Evolutionary conservation across 2,797 vertebrate species (phyloP), one percentile per base, ranked within the genome.

Genomic region (Enteromius viviparus): DNA sequence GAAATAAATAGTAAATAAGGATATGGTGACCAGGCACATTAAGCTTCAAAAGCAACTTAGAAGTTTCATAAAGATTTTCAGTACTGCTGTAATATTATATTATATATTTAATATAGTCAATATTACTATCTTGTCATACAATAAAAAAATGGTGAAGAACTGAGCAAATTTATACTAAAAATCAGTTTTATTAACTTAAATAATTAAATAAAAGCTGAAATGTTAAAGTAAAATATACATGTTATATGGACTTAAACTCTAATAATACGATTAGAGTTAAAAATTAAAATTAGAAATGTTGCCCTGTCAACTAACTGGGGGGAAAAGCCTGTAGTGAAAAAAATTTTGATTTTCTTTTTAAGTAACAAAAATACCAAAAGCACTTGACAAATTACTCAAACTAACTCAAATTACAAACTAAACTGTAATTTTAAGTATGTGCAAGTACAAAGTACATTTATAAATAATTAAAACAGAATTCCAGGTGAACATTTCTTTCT

Each of bases 391-490:
- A 53, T 53, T 3, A 53, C 7, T 53, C 0, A 66, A 37, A 6
- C 32, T 2, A 34, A 19, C 6, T 55, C 8, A 55, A n/a, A n/a
- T 5, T 49, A 17, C 15, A 49, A 49, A 5, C 47, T n/a, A 53
- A 40, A 40, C 37, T 40, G 37, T 40, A 40, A 40, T 40, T 40
- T 40, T 37, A 37, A 37, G 45, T 14, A 49, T 49, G 47, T 17
- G 14, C 14, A 49, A 49, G 15, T 14, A 49, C 4, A 49, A 15
- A 17, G 2, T 23, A 34, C 49, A 3, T 49, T 64, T 64, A 32
- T 78, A 32, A 78, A 78, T 65, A 77, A 64, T 47, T 47, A 42
- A 65, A 15, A 26, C 37, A 29, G 34, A 29, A 47, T n/a, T 77
- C 0, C 75, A 26, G 53, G 6, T 26, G 8, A 42, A 15, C 6